Evolutionary conservation across 2,113 vertebrate genomes (phyloP), one percentile per base, ranked within the genome.

Genomic region (Alexandromys fortis): DNA sequence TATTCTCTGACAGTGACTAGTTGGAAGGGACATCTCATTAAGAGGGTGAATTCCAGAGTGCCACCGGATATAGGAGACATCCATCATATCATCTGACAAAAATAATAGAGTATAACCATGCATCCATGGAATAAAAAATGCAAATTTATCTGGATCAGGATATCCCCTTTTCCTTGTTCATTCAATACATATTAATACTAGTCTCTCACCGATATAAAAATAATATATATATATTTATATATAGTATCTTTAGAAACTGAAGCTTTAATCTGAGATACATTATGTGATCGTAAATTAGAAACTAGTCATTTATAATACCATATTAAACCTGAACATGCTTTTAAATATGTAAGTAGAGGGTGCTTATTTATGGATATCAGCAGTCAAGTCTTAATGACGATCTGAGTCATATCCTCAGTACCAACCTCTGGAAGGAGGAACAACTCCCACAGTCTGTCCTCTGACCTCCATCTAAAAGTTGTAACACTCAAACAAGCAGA

Each of bases 1-100:
- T 94, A 94, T 94, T 90, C 72, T 91, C 90, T 96, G 92, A 96
- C 81, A 94, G 86, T 94, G 90, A 96, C 93, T 92, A 96, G 92
- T 79, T 89, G 52, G 72, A 90, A 95, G 82, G 58, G 70, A 68
- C 4, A 89, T 75, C 81, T 96, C 61, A 94, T 97, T 96, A 95
- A 95, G 14, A 95, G 72, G 61, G 77, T 89, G 68, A 90, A 90
- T 93, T 97, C 58, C 90, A 65, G 89, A 90, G 89, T 75, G 78
- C 38, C 55, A 93, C 63, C 52, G 82, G 65, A 89, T 75, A 83
- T 19, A 75, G 86, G 47, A 93, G 55, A 97, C 90, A 92, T 96
- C 90, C 94, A 79, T 86, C 72, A 94, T 45, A 90, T 95, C 83
- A 89, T 90, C 86, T 97, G 89, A 78, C 26, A 72, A 96, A 97